A percentile compares a stretch with the other conserved stretches of the same genome.
Conservation (phyloP, 1,140 invertebrate species). For the Micrasema minimum region DNA sequence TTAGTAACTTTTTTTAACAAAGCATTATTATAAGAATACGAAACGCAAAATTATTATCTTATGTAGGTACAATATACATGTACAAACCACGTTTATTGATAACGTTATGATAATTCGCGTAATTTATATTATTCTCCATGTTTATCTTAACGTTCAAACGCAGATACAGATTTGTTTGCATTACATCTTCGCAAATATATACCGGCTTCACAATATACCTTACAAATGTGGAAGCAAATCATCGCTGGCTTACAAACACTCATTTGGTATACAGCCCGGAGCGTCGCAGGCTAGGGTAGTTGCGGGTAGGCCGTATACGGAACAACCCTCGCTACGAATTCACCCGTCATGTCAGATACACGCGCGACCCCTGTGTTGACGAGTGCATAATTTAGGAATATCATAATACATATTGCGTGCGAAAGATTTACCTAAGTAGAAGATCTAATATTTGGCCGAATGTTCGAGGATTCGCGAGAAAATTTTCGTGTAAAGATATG, state of each 20-base stretch:
- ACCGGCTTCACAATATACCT: slow-evolving; percentile 9
- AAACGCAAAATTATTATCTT: no score
- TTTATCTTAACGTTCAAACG: slow-evolving; percentile 16
- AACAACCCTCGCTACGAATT: background rate
- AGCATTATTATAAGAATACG: no score
- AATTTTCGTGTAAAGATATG: slow-evolving; percentile 49
- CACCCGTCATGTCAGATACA: slow-evolving; percentile 45
- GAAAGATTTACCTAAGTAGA: slow-evolving; percentile 50
- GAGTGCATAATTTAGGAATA: slow-evolving; percentile 52
- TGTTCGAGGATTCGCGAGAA: slow-evolving; percentile 40
- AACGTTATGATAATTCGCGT: no score
- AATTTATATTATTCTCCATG: background rate
- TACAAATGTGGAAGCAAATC: slow-evolving; percentile 24
- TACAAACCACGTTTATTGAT: no score
- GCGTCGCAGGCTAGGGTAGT: background rate
- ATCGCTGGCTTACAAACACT: slow-evolving; percentile 27
- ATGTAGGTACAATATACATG: no score
- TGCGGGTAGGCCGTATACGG: background rate
- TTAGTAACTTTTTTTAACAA: no score
- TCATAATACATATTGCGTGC: slow-evolving; percentile 46
- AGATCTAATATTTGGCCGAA: slow-evolving; percentile 50
- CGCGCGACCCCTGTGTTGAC: slow-evolving; percentile 43
- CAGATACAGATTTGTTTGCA: slow-evolving; percentile 13
- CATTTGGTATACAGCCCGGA: slow-evolving; percentile 35
- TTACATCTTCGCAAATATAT: slow-evolving; percentile 26